Conservation (phyloP, 2,797 vertebrate genomes). For the Molossus molossus region DNA sequence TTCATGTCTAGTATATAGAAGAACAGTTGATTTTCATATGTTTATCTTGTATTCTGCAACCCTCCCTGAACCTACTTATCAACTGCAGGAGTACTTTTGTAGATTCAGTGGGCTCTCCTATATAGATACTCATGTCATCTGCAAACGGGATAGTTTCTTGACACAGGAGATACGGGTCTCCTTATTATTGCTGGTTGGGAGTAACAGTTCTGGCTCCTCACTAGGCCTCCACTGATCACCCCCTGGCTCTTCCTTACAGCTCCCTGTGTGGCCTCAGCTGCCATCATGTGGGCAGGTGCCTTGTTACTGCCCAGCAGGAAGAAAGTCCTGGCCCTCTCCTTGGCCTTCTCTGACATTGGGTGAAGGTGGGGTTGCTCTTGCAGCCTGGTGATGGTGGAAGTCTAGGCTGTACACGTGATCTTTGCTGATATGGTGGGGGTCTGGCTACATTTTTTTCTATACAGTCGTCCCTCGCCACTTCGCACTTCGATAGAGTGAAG, state of each 20-base stretch:
- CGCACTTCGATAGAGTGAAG: no score
- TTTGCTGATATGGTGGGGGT: not conserved
- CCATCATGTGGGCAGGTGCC: not conserved
- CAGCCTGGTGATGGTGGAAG: not conserved
- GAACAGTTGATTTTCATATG: not conserved
- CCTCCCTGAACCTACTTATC: not conserved
- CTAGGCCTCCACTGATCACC: not conserved
- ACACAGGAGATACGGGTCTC: not conserved
- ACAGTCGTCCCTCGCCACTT: no score
- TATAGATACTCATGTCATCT: not conserved
- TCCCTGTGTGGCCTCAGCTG: not conserved
- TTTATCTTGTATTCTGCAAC: not conserved
- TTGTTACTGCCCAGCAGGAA: not conserved
- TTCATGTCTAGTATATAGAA: not conserved
- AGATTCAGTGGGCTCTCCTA: not conserved
- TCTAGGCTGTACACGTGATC: not conserved
- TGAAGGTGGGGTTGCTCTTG: not conserved
- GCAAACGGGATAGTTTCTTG: not conserved
- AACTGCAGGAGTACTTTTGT: not conserved
- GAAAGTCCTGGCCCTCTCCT: not conserved
- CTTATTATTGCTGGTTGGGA: not conserved
- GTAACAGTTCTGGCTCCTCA: not conserved
- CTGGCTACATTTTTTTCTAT: not conserved
- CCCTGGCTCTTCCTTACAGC: not conserved
- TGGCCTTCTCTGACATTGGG: not conserved